Conservation (phyloP, 1,140 invertebrate species). For the Acyrthosiphon pisum region DNA sequence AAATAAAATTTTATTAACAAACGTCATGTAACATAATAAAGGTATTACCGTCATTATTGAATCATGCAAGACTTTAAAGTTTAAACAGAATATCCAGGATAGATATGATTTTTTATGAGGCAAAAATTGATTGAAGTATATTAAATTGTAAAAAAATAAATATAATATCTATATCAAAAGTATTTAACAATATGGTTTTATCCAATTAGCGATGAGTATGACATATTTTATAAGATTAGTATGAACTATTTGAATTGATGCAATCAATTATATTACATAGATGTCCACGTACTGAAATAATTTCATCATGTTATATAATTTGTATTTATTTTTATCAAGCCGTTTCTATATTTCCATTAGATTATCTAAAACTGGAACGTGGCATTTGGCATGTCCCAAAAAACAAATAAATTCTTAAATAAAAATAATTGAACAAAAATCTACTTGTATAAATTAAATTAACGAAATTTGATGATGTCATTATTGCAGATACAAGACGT, state of each 20-base stretch:
- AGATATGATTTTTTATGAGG: neutral
- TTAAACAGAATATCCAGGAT: neutral
- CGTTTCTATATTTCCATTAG: neutral
- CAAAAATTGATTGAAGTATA: neutral
- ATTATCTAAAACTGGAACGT: neutral
- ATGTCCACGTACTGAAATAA: neutral
- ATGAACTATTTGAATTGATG: neutral
- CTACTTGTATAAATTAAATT: no score
- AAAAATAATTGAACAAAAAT: no score
- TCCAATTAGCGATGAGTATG: neutral
- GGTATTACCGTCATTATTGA: neutral
- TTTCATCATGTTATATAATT: conserved; percentile 18
- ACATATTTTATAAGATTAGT: neutral
- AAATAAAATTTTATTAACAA: no score
- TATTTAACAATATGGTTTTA: neutral
- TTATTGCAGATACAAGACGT: no score
- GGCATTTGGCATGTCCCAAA: no score
- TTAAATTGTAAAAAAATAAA: neutral
- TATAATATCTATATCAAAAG: neutral
- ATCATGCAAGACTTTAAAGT: neutral
- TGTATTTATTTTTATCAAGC: neutral
- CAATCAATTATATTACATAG: neutral
- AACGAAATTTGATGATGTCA: no score
- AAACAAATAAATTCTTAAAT: no score
- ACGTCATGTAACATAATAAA: no score